Base-by-base conservation (phyloP, 2,797 vertebrate genomes). In the Gephyroberyx darwinii region DNA sequence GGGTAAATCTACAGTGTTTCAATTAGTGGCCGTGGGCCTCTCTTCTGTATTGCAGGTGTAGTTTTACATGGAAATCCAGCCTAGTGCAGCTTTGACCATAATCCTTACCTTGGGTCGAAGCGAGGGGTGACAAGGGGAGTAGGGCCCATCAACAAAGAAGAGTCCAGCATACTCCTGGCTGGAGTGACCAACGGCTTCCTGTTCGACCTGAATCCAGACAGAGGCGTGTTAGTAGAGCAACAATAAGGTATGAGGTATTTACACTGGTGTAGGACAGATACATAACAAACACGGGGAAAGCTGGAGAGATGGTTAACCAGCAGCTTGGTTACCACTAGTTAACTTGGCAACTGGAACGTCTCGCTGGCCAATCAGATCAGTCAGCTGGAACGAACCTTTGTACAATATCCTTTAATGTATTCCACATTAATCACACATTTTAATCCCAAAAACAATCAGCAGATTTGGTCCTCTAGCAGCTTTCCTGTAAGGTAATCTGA, bases 111-210 rank as follows among this genome's bases (percentile, higher is more conserved):
- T 8, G 94, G 88, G 86, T 95, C 93, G 7, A 94, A 94, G 65
- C 92, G 91, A 0, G 94, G 94, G 0, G 94, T 94, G 67, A 94
- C 2, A 0, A 94, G 90, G 0, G 94, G 94, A 4, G 94, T 95
- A 0, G 91, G 22, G 0, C 94, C 94, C 41, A 94, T 91, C 57
- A 94, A 50, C 19, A 93, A 0, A 10, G 93, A 94, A 8, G 83
- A 84, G 43, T 94, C 91, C 75, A 94, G 17, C 56, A 91, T 55
- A 61, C 45, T 87, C 56, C 92, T 87, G 33, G 92, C 90, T 5
- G 93, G 93, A 5, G 94, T 95, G 69, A 91, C 65, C 80, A 93
- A 1, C 1, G 90, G 89, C 64, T 91, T 93, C 82, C 89, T 92
- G 67, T 10, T 89, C 0, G 93, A 93, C 60, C 93, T 95, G 65